Percentiles rank a stretch among this genome's conserved stretches.
phyloP scores from a whole-genome alignment of 2,113 vertebrate species.

The Halichoeres trimaculatus region DNA sequence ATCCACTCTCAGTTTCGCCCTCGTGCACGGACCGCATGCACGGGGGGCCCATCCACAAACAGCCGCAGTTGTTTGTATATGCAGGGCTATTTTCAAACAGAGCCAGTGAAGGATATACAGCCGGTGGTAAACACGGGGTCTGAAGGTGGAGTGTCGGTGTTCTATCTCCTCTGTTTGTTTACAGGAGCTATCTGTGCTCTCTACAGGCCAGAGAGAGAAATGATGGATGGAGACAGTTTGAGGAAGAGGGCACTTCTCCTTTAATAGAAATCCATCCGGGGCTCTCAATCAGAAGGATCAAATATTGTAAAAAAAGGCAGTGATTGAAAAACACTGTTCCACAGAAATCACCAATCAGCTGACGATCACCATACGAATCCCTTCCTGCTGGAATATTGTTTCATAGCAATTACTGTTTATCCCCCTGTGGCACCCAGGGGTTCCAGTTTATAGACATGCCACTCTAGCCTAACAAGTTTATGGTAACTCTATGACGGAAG shows the following conservation, averaged over 20 bases:
- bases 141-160: conserved; percentile 70
- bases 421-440: not conserved
- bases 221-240: conserved; percentile 66
- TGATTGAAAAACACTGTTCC: conserved; percentile 11
- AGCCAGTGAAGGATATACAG: conserved; percentile 75
- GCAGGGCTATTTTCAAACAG: conserved; percentile 75
- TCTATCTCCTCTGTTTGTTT: conserved; percentile 73
- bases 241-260: conserved; percentile 56
- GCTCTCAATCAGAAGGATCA: conserved; percentile 17
- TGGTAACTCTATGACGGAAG: conserved; percentile 21
- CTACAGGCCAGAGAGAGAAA: conserved; percentile 51
- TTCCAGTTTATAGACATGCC: conserved; percentile 13
- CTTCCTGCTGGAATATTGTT: conserved; percentile 4
- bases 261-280: conserved; percentile 45
- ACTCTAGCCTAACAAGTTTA: conserved; percentile 7
- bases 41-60: conserved; percentile 48
- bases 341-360: conserved; percentile 18
- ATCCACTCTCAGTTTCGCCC: conserved; percentile 36
- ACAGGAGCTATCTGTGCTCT: conserved; percentile 62
- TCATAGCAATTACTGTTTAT: conserved; percentile 3
- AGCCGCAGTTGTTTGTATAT: conserved; percentile 73
- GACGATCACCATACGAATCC: conserved; percentile 4
- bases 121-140: conserved; percentile 71
- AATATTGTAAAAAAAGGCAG: conserved; percentile 4
- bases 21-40: conserved; percentile 6